Conservation (phyloP, 2,888 invertebrate species). For the Plagiodera versicolora region DNA sequence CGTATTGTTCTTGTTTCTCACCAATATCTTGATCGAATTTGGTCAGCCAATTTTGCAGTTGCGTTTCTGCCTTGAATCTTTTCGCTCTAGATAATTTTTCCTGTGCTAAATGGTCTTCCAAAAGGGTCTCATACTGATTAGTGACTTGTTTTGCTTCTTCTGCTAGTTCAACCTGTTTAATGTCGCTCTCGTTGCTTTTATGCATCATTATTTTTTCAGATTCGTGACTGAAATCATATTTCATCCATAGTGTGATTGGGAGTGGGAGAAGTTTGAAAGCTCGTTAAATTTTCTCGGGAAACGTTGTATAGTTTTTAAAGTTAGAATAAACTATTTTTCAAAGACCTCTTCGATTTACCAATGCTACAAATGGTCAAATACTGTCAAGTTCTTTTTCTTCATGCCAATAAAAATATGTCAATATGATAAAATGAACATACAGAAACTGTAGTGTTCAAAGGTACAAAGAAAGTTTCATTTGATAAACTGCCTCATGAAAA, state of each 20-base stretch:
- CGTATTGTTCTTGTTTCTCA: constrained; percentile 60
- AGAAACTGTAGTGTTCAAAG: too few species aligned
- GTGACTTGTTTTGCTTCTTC: constrained; percentile 56
- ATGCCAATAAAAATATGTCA: too few species aligned
- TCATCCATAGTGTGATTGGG: neutral
- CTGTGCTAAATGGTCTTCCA: constrained; percentile 56
- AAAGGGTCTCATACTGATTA: constrained; percentile 55
- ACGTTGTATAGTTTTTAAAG: too few species aligned
- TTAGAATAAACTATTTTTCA: too few species aligned
- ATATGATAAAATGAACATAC: too few species aligned
- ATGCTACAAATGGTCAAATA: too few species aligned
- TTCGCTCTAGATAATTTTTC: constrained; percentile 61
- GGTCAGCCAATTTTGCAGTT: constrained; percentile 61
- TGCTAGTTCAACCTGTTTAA: constrained; percentile 57
- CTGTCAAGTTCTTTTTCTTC: too few species aligned
- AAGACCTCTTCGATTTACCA: too few species aligned
- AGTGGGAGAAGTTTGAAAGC: constrained; percentile 4
- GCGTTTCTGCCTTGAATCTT: constrained; percentile 62
- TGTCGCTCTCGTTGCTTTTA: constrained; percentile 56
- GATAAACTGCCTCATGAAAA: too few species aligned
- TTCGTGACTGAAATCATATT: constrained; percentile 27
- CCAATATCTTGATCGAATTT: constrained; percentile 65
- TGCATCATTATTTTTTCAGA: constrained; percentile 57
- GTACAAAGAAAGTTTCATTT: too few species aligned
- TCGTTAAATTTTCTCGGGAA: too few species aligned